phyloP scores from a whole-genome alignment of 2,888 invertebrate species.

The Tetragnatha montana region DNA sequence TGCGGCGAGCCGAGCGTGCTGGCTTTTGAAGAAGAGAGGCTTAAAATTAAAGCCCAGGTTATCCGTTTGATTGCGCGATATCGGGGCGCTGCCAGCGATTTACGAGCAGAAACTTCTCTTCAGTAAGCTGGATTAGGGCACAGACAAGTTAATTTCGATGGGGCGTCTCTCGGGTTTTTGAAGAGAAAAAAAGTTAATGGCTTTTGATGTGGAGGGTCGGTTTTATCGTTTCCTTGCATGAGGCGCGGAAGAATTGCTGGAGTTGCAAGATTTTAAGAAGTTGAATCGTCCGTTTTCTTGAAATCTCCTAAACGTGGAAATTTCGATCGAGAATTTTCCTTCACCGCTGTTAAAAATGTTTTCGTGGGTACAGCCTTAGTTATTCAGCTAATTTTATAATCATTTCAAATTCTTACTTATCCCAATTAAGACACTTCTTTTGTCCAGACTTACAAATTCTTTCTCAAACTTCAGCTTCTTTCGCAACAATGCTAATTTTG shows the following conservation, averaged over 20 bases:
- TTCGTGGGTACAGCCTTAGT: too few species aligned
- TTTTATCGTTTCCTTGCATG: conserved; percentile 22
- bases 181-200: conserved; percentile 9
- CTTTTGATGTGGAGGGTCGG: conserved; percentile 11
- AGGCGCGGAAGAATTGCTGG: background rate
- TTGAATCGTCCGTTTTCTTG: too few species aligned
- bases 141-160: background rate
- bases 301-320: too few species aligned
- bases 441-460: too few species aligned
- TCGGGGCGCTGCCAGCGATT: background rate
- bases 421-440: too few species aligned
- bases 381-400: too few species aligned
- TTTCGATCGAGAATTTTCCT: too few species aligned
- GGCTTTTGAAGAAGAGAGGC: background rate
- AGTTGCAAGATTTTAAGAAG: too few species aligned
- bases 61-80: conserved; percentile 10
- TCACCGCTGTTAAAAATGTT: too few species aligned
- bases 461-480: too few species aligned
- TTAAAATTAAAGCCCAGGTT: conserved; percentile 21
- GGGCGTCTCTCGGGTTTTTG: background rate
- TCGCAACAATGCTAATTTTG: too few species aligned
- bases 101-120: background rate
- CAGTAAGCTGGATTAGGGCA: background rate
- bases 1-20: background rate
- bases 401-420: too few species aligned